Conservation (phyloP, 2,113 vertebrate species). For the Menura novaehollandiae region DNA sequence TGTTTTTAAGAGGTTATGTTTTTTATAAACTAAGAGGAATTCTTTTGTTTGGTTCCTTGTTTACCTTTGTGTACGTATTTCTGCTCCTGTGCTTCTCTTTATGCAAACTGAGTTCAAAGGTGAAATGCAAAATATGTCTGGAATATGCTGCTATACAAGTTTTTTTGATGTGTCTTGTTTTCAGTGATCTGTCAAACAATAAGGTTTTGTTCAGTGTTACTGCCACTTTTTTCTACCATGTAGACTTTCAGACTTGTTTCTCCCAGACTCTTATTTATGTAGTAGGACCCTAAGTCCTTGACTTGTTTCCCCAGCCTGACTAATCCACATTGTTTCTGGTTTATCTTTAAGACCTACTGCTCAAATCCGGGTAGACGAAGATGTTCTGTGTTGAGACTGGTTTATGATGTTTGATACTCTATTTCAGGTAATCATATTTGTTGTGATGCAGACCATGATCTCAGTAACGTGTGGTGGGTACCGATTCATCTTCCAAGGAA, state of each 20-base stretch:
- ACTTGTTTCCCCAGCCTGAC: neutral
- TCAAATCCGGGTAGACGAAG: neutral
- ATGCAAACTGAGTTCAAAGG: neutral
- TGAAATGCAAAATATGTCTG: neutral
- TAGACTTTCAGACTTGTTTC: neutral
- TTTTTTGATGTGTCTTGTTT: neutral
- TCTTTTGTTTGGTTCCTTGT: neutral
- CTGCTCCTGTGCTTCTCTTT: neutral
- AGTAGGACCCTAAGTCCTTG: neutral
- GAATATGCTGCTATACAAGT: neutral
- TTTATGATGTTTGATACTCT: neutral
- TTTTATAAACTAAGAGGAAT: neutral
- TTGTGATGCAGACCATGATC: neutral
- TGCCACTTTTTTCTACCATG: neutral
- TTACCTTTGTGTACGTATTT: neutral
- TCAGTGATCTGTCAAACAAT: neutral
- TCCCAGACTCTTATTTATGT: neutral
- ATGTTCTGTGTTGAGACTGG: neutral
- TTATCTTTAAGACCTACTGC: neutral
- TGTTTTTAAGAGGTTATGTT: neutral
- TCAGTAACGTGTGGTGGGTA: neutral
- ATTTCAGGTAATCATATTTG: neutral
- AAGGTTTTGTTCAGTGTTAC: neutral
- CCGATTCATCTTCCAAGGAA: neutral
- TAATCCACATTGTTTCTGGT: neutral